Evolutionary conservation across 1,140 invertebrate species (phyloP), one percentile per base, ranked within the genome.

Genomic region (Neodiprion virginianus): DNA sequence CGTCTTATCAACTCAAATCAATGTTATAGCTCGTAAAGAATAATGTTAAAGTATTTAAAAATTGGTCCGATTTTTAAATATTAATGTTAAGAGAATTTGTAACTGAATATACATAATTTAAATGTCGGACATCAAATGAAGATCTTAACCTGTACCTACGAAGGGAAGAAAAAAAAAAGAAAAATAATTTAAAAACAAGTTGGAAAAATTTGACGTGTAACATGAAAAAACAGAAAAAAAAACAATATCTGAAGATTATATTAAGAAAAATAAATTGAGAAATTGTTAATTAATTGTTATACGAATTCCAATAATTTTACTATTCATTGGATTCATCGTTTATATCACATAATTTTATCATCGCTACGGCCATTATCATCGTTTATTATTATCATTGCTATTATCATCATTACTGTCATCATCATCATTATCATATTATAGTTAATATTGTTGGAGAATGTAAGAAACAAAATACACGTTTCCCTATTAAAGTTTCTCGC

Each of bases 311-410:
- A 61, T 61, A 61, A 61, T 17, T 61, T 12, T 61, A 17, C 53
- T 61, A 61, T 5, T 12, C 53, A 61, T 61, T 17, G 53, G 53
- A 40, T 8, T 61, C 53, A 17, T 8, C 53, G 53, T 14, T 61
- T 61, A 61, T 61, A 14, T 61, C 8, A 14, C 8, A 61, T 14
- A 12, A 61, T 17, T 40, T 40, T 61, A 61, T 61, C 53, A 61
- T 61, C 53, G 8, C n/a, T 61, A 61, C 8, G 11, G n/a, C n/a
- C n/a, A 61, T 61, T 61, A 61, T 61, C n/a, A 61, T 61, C n/a
- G n/a, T 61, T 61, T 61, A 61, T 61, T 61, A 61, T 61, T 61
- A n/a, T 61, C 53, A 61, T 61, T n/a, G n/a, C n/a, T 61, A 61
- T 61, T 61, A 61, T 61, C 53, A 8, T 61, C 7, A 61, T 61